Evolutionary conservation across 2,113 vertebrate species (phyloP).

Genomic region (Sorex araneus): DNA sequence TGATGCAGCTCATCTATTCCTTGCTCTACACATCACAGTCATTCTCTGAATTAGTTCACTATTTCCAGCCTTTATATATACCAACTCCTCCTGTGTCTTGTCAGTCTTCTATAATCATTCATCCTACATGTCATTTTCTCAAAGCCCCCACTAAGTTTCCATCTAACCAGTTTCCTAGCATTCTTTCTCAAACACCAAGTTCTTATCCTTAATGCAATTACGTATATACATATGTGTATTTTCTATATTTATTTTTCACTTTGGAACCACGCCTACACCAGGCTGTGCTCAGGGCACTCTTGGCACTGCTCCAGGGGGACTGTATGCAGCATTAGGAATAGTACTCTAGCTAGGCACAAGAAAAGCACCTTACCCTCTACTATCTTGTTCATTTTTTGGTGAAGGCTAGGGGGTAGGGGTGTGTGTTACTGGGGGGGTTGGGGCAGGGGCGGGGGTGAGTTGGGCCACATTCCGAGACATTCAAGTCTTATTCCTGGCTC

Average conservation of each 20-base stretch:
- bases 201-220: conserved; percentile 26
- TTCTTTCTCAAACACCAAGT: conserved; percentile 19
- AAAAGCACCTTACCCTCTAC: too few relatives aligned
- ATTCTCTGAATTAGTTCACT: background rate
- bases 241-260: background rate
- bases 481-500: too few relatives aligned
- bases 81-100: background rate
- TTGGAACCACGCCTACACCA: too few relatives aligned
- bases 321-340: too few relatives aligned
- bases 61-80: background rate
- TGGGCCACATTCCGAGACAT: too few relatives aligned
- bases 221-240: background rate
- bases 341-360: too few relatives aligned
- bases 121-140: background rate
- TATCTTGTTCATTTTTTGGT: too few relatives aligned
- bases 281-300: too few relatives aligned
- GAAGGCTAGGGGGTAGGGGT: too few relatives aligned
- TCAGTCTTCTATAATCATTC: conserved; percentile 12
- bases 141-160: background rate
- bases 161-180: background rate
- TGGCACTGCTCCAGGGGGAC: too few relatives aligned
- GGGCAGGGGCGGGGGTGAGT: too few relatives aligned
- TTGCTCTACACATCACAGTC: background rate
- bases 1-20: background rate
- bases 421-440: too few relatives aligned